Evolutionary conservation across 92 coral and sea anemone species (phyloP).

Genomic region (Porites evermanni): DNA sequence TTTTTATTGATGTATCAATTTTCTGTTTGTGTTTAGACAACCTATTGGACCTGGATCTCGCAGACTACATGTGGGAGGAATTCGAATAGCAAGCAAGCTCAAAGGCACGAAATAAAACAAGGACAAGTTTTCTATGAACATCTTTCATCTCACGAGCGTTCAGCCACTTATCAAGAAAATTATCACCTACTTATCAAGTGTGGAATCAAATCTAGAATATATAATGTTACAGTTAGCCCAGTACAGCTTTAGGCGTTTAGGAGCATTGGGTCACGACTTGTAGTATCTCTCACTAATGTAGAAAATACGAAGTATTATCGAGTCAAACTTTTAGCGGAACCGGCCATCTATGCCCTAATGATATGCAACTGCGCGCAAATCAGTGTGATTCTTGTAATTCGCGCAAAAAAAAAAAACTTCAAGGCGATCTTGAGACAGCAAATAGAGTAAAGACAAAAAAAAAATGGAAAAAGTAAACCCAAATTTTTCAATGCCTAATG

Average conservation of each 20-base stretch:
- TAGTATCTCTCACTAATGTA: too few species aligned
- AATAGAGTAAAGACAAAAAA: too few species aligned
- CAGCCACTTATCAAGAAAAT: constrained; percentile 42
- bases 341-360: not conserved
- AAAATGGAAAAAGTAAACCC: too few species aligned
- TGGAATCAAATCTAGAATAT: constrained; percentile 14
- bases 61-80: constrained; percentile 44
- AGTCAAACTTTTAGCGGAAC: too few species aligned
- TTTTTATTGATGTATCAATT: constrained; percentile 31
- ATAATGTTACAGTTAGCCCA: not conserved
- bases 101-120: not conserved
- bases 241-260: too few species aligned
- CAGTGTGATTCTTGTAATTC: not conserved
- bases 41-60: constrained; percentile 46
- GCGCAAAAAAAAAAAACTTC: too few species aligned
- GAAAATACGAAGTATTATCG: too few species aligned
- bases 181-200: constrained; percentile 37
- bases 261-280: too few species aligned
- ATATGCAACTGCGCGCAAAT: not conserved
- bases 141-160: constrained; percentile 26
- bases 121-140: constrained; percentile 23
- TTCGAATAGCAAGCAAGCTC: not conserved
- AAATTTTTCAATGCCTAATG: too few species aligned
- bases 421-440: too few species aligned
- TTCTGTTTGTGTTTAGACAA: constrained; percentile 33